Percentiles rank a stretch among this genome's conserved stretches.
These are phyloP conservation scores for Galemys pyrenaicus DNA, from an alignment of 2,113 vertebrate genomes.

Conservation along the genomic window DNA sequence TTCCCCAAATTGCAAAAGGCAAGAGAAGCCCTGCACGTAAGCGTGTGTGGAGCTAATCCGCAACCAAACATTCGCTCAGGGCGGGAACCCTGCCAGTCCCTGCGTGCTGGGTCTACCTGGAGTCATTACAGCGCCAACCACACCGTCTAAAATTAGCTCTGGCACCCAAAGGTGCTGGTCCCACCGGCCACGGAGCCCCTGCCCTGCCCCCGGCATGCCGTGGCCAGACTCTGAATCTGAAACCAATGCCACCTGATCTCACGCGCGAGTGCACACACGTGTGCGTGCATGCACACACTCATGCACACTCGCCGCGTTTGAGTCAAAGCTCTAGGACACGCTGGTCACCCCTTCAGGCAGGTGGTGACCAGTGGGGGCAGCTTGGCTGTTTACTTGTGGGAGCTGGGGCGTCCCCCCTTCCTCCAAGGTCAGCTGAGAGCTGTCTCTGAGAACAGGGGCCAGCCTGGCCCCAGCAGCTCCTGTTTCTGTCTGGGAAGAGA, in stretches of 20 bases:
- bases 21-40: conserved; percentile 71
- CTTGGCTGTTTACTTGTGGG: not conserved
- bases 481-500: not conserved
- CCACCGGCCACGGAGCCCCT: not conserved
- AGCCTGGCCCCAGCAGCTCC: not conserved
- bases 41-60: conserved; percentile 70
- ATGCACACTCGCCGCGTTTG: not conserved
- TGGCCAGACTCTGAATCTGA: conserved; percentile 41
- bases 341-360: not conserved
- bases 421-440: not conserved
- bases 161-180: conserved; percentile 49
- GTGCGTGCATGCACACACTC: not conserved
- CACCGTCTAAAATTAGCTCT: conserved; percentile 65
- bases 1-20: conserved; percentile 75
- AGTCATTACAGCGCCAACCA: conserved; percentile 45
- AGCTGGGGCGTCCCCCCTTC: not conserved
- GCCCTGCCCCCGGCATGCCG: not conserved
- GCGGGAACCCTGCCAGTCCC: conserved; percentile 68
- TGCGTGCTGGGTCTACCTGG: conserved; percentile 66
- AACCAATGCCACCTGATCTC: not conserved
- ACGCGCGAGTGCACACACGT: not conserved
- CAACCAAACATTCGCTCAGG: conserved; percentile 67
- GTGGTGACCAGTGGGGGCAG: not conserved
- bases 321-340: not conserved
- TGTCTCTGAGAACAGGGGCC: not conserved